Evolutionary conservation across 2,797 vertebrate species (phyloP), one percentile per base, ranked within the genome.

Genomic region (Iguana delicatissima): DNA sequence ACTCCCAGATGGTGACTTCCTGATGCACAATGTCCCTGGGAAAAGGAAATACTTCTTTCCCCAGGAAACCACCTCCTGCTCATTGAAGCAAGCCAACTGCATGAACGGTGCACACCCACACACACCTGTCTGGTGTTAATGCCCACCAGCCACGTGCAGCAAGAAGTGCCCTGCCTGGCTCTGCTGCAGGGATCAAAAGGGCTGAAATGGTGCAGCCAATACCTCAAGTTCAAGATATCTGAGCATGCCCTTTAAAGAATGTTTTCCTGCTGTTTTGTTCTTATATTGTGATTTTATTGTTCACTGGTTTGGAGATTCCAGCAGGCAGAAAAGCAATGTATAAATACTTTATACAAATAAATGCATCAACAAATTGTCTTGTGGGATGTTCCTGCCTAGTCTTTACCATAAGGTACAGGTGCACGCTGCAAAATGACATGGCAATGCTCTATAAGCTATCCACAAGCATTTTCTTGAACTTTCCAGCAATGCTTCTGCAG

Each of bases 1-100:
- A 59, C 38, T 74, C 59, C 80, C 80, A 74, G 80, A 83, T 74
- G 80, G 69, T 52, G 22, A 52, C 50, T 89, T 89, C 80, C 87
- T 74, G 52, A 8, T 73, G 50, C 67, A 80, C 12, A 69, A 20
- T 55, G 77, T 72, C 87, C n/a, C 22, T 69, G 62, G 87, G 14
- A 38, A 55, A 59, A 69, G 16, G n/a, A 82, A 35, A 12, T 14
- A 16, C 22, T 80, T 26, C 42, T 80, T 24, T 35, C 29, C 20
- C 42, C 52, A 73, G 52, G 72, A 74, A 86, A 76, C 6, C 4
- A 22, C 46, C 22, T 13, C 20, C 5, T 50, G 4, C 46, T 76
- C 76, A 32, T 7, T 38, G n/a, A 79, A 88, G 64, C 50, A 50
- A 81, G 14, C 64, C n/a, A 82, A n/a, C 16, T 18, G 62, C 55